Base-by-base conservation (phyloP, 1,140 invertebrate species). In the Heliconius eleuchia region DNA sequence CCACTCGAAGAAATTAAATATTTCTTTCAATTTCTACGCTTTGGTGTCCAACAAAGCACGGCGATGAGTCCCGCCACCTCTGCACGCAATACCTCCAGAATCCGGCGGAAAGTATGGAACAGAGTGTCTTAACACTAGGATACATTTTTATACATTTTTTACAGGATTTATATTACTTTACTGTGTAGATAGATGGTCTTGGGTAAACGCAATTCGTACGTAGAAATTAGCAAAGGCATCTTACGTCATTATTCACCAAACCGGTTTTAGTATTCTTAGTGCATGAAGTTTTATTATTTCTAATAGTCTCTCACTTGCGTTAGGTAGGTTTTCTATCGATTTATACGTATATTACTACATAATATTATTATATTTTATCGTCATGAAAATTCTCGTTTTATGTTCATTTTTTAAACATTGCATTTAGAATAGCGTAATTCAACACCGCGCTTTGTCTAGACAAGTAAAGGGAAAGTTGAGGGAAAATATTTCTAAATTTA, bases 191-290 rank as follows among this genome's bases (percentile, higher is more conserved):
- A 18, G 39, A 72, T 30, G 72, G 42, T 60, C 60, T 55, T 76
- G 55, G 73, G 60, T 78, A 60, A 72, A 74, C 72, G 71, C 55
- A 80, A 79, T 83, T 82, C 85, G 76, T 83, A 85, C 85, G 83
- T 73, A 39, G 77, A 85, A n/a, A 83, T 83, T 89, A 89, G 86
- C 88, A 89, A 88, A 86, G 83, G 79, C 78, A 85, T 86, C 84
- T 80, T 83, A 84, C 74, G 60, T 78, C 81, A 82, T 89, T 89
- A 84, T 80, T 85, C 77, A 80, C 50, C 46, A 9, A 77, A 74
- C 74, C 74, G 80, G 73, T 78, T 76, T 75, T 46, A 52, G 66
- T 70, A 77, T 73, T 55, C 27, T 52, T 34, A 72, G 60, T 75
- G 34, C 71, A 79, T 79, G 66, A 79, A 75, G 72, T 79, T 75